Conservation (phyloP, 2,113 vertebrate genomes). For the Clarias gariepinus region DNA sequence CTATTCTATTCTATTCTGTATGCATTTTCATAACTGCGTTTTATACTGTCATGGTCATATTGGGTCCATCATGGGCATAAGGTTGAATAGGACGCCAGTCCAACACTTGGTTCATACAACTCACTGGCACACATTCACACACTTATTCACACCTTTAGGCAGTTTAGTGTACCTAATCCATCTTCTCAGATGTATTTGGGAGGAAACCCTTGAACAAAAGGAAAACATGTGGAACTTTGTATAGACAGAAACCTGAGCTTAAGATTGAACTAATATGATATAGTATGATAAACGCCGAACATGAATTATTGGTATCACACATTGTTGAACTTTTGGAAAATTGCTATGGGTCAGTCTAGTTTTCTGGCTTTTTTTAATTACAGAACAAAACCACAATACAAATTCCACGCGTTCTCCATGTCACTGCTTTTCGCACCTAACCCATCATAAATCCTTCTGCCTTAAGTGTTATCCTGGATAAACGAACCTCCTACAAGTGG, state of each 20-base stretch:
- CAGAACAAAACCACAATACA: background rate
- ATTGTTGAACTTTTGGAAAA: background rate
- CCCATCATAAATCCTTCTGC: background rate
- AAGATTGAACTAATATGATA: background rate
- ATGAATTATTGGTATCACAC: background rate
- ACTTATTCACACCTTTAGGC: background rate
- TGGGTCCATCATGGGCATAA: background rate
- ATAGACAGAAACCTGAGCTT: background rate
- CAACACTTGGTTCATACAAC: background rate
- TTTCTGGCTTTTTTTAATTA: background rate
- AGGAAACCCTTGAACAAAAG: background rate
- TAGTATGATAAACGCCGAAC: background rate
- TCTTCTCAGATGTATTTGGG: no score
- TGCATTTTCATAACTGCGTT: background rate
- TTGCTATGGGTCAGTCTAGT: background rate
- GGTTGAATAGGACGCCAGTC: background rate
- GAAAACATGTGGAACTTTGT: background rate
- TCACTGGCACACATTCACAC: background rate
- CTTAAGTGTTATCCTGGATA: background rate
- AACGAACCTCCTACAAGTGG: background rate
- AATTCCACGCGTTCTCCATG: background rate
- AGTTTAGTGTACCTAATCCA: background rate
- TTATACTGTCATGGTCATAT: background rate
- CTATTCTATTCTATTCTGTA: background rate
- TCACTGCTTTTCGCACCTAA: background rate